phyloP scores from a whole-genome alignment of 2,113 vertebrate species.

The Scophthalmus maximus region DNA sequence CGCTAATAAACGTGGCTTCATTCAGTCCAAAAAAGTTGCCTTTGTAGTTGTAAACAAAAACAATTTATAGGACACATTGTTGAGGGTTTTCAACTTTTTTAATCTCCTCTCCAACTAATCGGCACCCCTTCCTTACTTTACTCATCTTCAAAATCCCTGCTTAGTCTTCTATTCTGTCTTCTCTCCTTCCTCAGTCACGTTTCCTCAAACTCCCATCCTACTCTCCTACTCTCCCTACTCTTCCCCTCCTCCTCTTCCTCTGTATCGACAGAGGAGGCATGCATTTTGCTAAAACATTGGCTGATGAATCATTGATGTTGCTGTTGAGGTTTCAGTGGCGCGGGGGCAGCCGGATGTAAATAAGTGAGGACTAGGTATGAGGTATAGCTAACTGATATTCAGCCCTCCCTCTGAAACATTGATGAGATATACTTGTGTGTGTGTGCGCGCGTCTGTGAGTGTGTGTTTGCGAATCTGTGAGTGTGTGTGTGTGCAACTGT shows the following conservation, averaged over 20 bases:
- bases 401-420: conserved; percentile 77
- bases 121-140: too few relatives aligned
- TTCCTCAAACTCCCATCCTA: conserved; percentile 10
- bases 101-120: too few relatives aligned
- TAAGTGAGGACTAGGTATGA: conserved; percentile 76
- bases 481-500: conserved; percentile 34
- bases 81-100: too few relatives aligned
- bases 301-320: conserved; percentile 83
- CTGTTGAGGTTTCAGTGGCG: conserved; percentile 80
- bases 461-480: conserved; percentile 2
- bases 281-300: conserved; percentile 81
- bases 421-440: conserved; percentile 68
- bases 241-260: conserved; percentile 30
- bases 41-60: too few relatives aligned
- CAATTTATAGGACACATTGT: too few relatives aligned
- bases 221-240: conserved; percentile 20
- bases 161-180: not conserved
- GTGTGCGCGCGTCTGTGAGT: conserved; percentile 3
- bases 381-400: conserved; percentile 74
- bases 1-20: too few relatives aligned
- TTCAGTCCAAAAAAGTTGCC: too few relatives aligned
- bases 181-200: conserved; percentile 9
- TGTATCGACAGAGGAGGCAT: conserved; percentile 73
- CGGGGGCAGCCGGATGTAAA: conserved; percentile 80
- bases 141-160: not conserved